These are phyloP conservation scores for Tinea trinotella DNA, from an alignment of 2,888 invertebrate species.

Conservation along the genomic window DNA sequence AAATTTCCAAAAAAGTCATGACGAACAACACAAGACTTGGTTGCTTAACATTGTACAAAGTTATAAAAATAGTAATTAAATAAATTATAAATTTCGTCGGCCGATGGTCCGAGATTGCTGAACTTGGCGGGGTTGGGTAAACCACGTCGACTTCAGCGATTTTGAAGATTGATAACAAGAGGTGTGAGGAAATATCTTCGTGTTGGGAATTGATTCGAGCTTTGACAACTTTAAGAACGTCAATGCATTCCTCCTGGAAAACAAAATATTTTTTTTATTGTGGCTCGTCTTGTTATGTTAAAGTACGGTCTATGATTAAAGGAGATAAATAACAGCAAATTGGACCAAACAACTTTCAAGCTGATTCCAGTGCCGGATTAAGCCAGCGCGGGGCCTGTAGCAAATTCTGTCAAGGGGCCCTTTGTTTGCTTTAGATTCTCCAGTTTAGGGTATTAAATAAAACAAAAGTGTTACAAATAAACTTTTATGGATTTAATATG, in stretches of 20 bases:
- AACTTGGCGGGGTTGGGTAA: constrained; percentile 78
- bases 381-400: too few species aligned
- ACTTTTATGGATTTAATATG: too few species aligned
- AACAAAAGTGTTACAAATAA: too few species aligned
- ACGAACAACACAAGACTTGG: constrained; percentile 26
- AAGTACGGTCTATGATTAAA: too few species aligned
- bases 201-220: constrained; percentile 88
- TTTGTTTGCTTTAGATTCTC: too few species aligned
- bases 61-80: constrained; percentile 41
- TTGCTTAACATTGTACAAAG: constrained; percentile 40
- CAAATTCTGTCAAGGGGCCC: too few species aligned
- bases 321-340: too few species aligned
- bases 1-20: constrained; percentile 31
- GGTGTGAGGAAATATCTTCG: constrained; percentile 88
- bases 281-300: too few species aligned
- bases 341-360: too few species aligned
- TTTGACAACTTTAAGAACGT: constrained; percentile 84
- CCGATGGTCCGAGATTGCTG: constrained; percentile 43
- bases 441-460: too few species aligned
- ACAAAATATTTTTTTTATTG: too few species aligned
- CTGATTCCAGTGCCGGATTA: too few species aligned
- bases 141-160: constrained; percentile 93
- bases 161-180: constrained; percentile 91
- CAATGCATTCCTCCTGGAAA: constrained; percentile 87
- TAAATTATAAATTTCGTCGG: constrained; percentile 40